Evolutionary conservation across 2,888 invertebrate species (phyloP), one percentile per base, ranked within the genome.

Genomic region (Lepidonotus clava): DNA sequence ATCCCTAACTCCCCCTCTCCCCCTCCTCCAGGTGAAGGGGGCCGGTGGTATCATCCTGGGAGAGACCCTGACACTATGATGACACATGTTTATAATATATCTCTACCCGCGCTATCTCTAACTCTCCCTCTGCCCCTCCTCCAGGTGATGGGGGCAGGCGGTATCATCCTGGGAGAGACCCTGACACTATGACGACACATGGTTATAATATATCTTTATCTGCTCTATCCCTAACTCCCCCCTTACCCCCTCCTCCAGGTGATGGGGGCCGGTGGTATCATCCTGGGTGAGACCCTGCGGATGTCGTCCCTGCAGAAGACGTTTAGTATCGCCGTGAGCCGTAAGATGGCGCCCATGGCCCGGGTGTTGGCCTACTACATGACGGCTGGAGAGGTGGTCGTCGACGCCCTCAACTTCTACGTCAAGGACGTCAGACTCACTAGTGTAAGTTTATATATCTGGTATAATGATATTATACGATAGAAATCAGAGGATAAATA

Each of bases 321-420:
- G 0, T 94, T 95, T 86, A 92, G 94, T 0, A 91, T 95, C 0
- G 94, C 95, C 0, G 91, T 95, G 4, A 94, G 95, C 24, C 90
- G 94, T 4, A 94, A 95, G 88, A 95, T 95, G 95, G 97, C 98
- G 18, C 98, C 98, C 0, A 96, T 97, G 34, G 96, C 98, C 8
- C 98, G 98, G 0, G 96, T 98, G n/a, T 97, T 97, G 84, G 98
- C 98, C 96, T 96, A 97, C 92, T 96, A 97, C 0, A 88, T 89
- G 11, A 92, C 93, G 76, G 96, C 96, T 90, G 98, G 97, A 0
- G 96, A 97, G 91, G 96, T 98, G 71, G 96, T 98, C 0, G 97
- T 97, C 0, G 98, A 98, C 95, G 97, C 97, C 86, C 95, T 98
- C 87, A 98, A 98, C 0, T 98, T 98, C 95, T 97, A 98, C 0